Percentiles rank a stretch among this genome's conserved stretches.
Evolutionary conservation across 2,113 vertebrate genomes (phyloP).

Genomic region (Columbina picui): DNA sequence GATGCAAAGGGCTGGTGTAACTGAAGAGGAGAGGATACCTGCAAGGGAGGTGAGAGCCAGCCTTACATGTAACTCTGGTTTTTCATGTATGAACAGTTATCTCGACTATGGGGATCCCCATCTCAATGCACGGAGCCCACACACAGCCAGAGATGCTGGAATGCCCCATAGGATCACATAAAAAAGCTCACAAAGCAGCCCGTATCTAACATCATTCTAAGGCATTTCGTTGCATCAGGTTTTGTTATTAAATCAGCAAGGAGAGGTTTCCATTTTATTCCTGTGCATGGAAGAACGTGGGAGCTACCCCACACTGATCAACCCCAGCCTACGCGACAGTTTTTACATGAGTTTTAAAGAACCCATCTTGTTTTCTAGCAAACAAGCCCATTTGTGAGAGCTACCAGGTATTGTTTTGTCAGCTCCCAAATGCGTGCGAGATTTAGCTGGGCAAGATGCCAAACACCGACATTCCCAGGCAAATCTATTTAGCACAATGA

Average conservation of each 20-base stretch:
- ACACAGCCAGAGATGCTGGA: background rate
- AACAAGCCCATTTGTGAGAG: background rate
- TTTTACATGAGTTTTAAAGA: background rate
- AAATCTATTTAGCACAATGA: background rate
- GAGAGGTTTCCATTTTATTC: background rate
- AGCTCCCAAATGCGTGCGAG: background rate
- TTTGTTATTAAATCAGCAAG: background rate
- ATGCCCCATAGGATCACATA: background rate
- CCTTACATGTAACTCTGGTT: fast-evolving
- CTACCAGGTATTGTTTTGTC: background rate
- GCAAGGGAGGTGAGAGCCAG: background rate
- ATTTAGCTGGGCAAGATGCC: background rate
- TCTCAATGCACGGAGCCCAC: fast-evolving
- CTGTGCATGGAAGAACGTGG: background rate
- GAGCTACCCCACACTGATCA: background rate
- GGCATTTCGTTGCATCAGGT: background rate
- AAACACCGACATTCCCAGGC: background rate
- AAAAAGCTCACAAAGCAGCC: background rate
- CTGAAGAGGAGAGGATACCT: background rate
- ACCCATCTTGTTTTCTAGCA: background rate
- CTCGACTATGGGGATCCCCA: background rate
- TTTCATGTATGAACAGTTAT: fast-evolving
- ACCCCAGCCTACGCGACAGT: background rate
- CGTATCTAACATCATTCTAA: fast-evolving
- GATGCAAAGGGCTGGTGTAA: background rate